Conservation (phyloP, 2,113 vertebrate species). For the Psilopsiagon aymara region DNA sequence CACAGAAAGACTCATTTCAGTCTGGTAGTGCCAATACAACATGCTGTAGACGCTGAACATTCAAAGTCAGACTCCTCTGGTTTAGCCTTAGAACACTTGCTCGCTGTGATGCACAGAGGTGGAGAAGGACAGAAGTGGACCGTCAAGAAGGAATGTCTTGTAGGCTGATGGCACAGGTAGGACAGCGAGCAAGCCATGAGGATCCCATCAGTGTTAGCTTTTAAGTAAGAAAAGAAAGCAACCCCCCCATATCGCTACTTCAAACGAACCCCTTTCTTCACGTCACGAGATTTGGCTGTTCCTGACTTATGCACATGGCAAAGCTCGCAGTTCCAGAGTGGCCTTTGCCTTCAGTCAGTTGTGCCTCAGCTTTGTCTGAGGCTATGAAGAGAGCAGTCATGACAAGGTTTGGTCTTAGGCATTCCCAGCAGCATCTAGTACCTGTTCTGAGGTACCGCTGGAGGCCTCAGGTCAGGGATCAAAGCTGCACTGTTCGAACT, state of each 20-base stretch:
- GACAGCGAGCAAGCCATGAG: neutral
- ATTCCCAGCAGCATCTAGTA: neutral
- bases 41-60: neutral
- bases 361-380: neutral
- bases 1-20: neutral
- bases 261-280: neutral
- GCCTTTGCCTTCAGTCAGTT: neutral
- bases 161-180: fast-evolving
- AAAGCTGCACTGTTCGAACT: neutral
- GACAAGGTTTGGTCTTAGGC: neutral
- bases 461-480: neutral
- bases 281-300: neutral
- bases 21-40: neutral
- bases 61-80: neutral
- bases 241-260: fast-evolving
- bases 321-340: neutral
- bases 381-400: neutral
- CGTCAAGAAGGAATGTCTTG: neutral
- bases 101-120: fast-evolving
- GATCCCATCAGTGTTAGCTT: neutral
- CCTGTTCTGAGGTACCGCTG: neutral
- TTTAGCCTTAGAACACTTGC: neutral
- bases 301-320: neutral
- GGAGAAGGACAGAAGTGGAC: neutral
- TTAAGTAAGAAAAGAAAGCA: neutral